These are phyloP conservation scores for Drosophila kohkoa DNA, from an alignment of 1,140 invertebrate genomes.

Conservation along the genomic window DNA sequence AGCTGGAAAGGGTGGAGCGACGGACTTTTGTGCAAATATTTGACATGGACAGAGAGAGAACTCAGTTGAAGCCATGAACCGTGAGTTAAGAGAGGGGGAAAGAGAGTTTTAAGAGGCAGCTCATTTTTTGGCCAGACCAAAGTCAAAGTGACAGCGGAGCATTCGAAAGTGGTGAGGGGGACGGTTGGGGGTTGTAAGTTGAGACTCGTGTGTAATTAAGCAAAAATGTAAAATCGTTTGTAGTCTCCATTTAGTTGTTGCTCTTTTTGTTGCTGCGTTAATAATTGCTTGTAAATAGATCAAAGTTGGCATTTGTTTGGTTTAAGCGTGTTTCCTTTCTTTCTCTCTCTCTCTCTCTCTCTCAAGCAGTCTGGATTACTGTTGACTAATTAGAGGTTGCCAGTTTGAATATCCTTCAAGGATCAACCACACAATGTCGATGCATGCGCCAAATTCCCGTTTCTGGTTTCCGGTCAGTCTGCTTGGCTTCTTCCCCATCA, in stretches of 20 bases:
- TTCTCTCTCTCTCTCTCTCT: neutral
- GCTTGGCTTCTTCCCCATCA: no score
- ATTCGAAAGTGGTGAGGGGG: neutral
- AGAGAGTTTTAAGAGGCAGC: slow-evolving; percentile 29
- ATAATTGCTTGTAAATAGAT: slow-evolving; percentile 81
- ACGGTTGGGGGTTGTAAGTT: neutral
- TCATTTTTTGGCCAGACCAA: slow-evolving; percentile 68
- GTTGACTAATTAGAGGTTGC: slow-evolving; percentile 72
- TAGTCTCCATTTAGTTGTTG: slow-evolving; percentile 41
- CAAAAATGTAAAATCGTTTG: slow-evolving; percentile 76
- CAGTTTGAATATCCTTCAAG: slow-evolving; percentile 19
- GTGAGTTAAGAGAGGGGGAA: neutral
- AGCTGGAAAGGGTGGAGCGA: slow-evolving; percentile 32
- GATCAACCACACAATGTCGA: neutral
- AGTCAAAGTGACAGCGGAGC: slow-evolving; percentile 39
- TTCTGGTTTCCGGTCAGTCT: neutral
- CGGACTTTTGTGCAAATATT: slow-evolving; percentile 76
- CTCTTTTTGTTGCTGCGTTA: slow-evolving; percentile 54
- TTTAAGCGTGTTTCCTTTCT: neutral
- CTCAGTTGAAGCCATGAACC: slow-evolving; percentile 17
- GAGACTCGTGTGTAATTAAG: slow-evolving; percentile 73
- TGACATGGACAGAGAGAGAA: slow-evolving; percentile 67
- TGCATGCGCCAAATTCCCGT: neutral
- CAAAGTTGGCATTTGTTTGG: slow-evolving; percentile 76
- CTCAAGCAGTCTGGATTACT: slow-evolving; percentile 52